Percentiles rank a stretch among this genome's conserved stretches.
Conservation (phyloP, 2,888 invertebrate species). For the Caenorhabditis sp. region DNA sequence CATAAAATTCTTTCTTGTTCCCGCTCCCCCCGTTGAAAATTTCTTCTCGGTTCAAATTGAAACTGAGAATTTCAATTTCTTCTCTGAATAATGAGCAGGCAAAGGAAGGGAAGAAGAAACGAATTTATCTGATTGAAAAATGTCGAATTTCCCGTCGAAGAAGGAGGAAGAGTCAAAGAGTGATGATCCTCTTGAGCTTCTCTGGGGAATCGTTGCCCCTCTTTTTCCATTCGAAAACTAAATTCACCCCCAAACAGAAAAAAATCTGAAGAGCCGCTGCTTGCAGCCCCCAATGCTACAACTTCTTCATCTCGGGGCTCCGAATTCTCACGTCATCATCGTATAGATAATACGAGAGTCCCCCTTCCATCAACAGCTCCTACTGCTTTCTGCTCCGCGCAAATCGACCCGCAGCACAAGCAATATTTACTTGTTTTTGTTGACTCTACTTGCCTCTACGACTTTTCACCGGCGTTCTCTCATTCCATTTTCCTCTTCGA, state of each 20-base stretch:
- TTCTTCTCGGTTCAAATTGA: background rate
- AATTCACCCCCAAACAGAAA: slow-evolving; percentile 1
- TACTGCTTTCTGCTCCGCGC: slow-evolving; percentile 32
- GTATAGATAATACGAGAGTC: slow-evolving; percentile 35
- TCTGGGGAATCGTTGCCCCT: background rate
- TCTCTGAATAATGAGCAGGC: slow-evolving; percentile 10
- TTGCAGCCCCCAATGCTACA: slow-evolving; percentile 4
- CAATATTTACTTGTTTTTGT: slow-evolving; percentile 64
- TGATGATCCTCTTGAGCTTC: slow-evolving; percentile 13
- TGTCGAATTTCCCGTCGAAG: slow-evolving; percentile 22
- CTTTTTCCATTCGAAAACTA: slow-evolving; percentile 3
- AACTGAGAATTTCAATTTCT: background rate
- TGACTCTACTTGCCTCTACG: slow-evolving; percentile 49
- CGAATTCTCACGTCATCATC: slow-evolving; percentile 42
- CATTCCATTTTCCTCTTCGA: slow-evolving; percentile 4
- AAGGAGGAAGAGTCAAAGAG: slow-evolving; percentile 28
- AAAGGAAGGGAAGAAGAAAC: slow-evolving; percentile 9
- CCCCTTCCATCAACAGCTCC: background rate
- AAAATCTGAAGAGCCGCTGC: slow-evolving; percentile 24
- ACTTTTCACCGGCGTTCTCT: slow-evolving; percentile 21
- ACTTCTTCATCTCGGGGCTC: slow-evolving; percentile 18
- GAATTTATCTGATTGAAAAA: slow-evolving; percentile 37
- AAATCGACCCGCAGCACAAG: slow-evolving; percentile 37
- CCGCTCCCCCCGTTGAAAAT: background rate
- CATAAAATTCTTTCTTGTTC: slow-evolving; percentile 16